Base-by-base conservation (phyloP, 64 coral and sea anemone species). In the Porites lutea region DNA sequence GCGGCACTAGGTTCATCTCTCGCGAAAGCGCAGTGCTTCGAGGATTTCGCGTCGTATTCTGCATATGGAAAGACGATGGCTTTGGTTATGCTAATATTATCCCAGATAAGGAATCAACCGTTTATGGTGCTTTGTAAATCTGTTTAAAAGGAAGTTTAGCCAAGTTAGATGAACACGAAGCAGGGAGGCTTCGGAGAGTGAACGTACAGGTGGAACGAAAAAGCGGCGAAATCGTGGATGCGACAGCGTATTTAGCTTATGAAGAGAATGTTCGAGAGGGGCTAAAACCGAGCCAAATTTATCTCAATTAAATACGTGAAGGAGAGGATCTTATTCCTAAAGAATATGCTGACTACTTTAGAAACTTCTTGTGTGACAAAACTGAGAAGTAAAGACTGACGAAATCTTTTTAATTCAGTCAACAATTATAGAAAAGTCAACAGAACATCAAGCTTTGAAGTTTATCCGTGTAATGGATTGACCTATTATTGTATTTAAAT, bases 81-180 rank as follows among this genome's bases (percentile, higher is more conserved):
- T 77, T 21, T 69, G 87, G 52, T 16, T 86, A 78, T 37, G 79
- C 27, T 27, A 90, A 85, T 55, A 94, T 94, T 13, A 78, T 55
- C n/a, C 92, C 48, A 59, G 87, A 86, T 9, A 14, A 61, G 8
- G 46, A 62, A 13, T 95, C 88, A 13, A 69, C 20, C 0, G 88
- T 95, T 9, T 69, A 95, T 59, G 93, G 93, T 65, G 93, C 88
- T 19, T 20, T 95, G 50, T 95, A 95, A 60, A 52, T 14, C 19
- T 52, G 76, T 13, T 9, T 52, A n/a, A 15, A 23, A 71, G 52
- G 52, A 68, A 69, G 48, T 4, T 52, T 82, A 75, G n/a, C 63
- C 12, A 82, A 22, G n/a, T 16, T 81, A 8, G 79, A 84, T 48
- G 77, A 88, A 62, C 86, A 88, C 8, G 74, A 76, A 20, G 70